phyloP scores from a whole-genome alignment of 64 coral and sea anemone species.

The Hydrozoanthus tunicans region DNA sequence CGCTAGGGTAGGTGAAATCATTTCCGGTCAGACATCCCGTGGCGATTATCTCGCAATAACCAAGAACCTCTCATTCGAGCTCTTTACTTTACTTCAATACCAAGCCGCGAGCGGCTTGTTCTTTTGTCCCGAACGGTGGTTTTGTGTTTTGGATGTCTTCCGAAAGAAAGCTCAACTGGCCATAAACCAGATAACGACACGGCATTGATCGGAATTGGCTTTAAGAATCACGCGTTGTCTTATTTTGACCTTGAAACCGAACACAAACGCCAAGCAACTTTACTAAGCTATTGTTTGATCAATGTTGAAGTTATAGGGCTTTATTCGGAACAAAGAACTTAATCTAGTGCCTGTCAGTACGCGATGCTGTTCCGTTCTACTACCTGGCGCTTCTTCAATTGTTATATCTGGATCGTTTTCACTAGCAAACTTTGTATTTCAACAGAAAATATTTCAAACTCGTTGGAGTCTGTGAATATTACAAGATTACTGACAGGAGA shows the following conservation, averaged over 20 bases:
- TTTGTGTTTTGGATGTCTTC: background rate
- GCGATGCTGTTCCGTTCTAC: background rate
- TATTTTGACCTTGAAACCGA: background rate
- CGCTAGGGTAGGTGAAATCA: background rate
- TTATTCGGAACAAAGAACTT: background rate
- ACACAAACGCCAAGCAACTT: background rate
- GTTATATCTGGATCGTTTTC: constrained; percentile 2
- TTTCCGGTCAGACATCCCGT: background rate
- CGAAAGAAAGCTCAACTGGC: background rate
- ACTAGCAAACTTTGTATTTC: background rate
- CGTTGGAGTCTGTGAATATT: constrained; percentile 33
- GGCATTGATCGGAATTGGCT: background rate
- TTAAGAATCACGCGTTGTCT: background rate
- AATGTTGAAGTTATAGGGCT: background rate
- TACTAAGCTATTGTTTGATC: background rate
- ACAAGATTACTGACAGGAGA: constrained; percentile 52
- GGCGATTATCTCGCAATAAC: background rate
- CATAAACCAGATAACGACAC: background rate
- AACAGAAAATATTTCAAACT: constrained; percentile 22
- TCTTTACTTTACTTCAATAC: background rate
- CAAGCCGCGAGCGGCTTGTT: background rate
- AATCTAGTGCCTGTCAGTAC: background rate
- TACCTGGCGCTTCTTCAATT: background rate
- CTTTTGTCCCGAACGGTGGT: background rate
- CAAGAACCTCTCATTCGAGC: background rate